Evolutionary conservation across 2,797 vertebrate species (phyloP).

Genomic region (Columba guinea): DNA sequence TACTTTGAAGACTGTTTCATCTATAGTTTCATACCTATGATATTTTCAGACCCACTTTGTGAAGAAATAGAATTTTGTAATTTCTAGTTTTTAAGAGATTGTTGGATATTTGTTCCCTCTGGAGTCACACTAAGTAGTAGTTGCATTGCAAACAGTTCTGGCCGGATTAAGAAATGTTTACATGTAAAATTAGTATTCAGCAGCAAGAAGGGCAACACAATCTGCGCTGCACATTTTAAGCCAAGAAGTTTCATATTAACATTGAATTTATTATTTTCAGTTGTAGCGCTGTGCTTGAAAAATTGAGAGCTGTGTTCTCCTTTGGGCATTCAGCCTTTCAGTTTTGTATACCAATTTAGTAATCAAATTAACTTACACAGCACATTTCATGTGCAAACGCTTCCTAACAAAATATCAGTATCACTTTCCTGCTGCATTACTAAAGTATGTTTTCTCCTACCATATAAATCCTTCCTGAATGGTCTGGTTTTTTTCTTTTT

Average conservation of each 20-base stretch:
- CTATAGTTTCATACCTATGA: not conserved
- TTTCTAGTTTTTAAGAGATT: not conserved
- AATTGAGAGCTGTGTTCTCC: not conserved
- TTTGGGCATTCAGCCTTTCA: constrained; percentile 6
- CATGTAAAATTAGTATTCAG: not conserved
- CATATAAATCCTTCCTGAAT: not conserved
- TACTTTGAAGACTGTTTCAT: not conserved
- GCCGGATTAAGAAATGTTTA: not conserved
- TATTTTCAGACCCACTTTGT: not conserved
- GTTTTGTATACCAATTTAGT: not conserved
- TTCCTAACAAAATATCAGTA: not conserved
- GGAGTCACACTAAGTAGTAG: not conserved
- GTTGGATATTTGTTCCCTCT: not conserved
- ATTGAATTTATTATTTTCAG: constrained; percentile 6
- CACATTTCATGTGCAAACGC: not conserved
- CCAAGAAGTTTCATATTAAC: constrained; percentile 17
- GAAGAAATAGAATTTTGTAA: not conserved
- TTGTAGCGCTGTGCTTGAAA: not conserved
- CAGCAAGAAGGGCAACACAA: not conserved
- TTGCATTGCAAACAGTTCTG: not conserved
- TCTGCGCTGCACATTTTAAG: not conserved
- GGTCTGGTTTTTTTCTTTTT: not conserved
- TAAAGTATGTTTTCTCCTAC: not conserved
- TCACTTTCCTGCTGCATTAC: not conserved
- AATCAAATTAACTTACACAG: constrained; percentile 23